Conservation (phyloP, 2,797 vertebrate genomes). For the Sebastiscus albofasciatus region DNA sequence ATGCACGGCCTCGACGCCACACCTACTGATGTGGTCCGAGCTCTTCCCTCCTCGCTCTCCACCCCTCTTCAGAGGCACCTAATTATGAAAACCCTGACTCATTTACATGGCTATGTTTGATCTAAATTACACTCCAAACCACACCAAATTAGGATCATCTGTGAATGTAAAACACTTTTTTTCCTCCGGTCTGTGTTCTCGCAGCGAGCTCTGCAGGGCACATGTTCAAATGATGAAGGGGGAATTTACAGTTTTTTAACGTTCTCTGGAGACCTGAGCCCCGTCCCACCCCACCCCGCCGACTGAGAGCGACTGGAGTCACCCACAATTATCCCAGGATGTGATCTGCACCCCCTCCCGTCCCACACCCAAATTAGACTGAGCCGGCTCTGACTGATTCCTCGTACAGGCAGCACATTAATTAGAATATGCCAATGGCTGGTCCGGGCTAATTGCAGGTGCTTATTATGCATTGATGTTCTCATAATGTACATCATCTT, state of each 20-base stretch:
- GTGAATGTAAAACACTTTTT: conserved; percentile 93
- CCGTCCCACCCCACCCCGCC: conserved; percentile 69
- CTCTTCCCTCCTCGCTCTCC: conserved; percentile 78
- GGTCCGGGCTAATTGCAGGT: conserved; percentile 71
- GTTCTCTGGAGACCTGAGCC: conserved; percentile 86
- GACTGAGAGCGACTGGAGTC: conserved; percentile 84
- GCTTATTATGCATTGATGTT: conserved; percentile 79
- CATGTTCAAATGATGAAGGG: conserved; percentile 94
- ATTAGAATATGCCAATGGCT: conserved; percentile 77
- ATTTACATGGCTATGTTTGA: conserved; percentile 99
- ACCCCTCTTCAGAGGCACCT: conserved; percentile 89
- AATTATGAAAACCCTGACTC: conserved; percentile 99
- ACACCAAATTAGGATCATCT: conserved; percentile 99
- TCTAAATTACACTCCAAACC: conserved; percentile 99
- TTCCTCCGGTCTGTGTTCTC: conserved; percentile 80
- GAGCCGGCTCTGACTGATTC: conserved; percentile 67
- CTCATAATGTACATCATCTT: conserved; percentile 71
- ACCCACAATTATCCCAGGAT: conserved; percentile 90
- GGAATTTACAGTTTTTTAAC: conserved; percentile 90
- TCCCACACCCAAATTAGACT: conserved; percentile 68
- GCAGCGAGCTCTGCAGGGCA: conserved; percentile 92
- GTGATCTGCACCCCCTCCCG: conserved; percentile 69
- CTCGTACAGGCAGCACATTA: conserved; percentile 70
- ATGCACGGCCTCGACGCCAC: conserved; percentile 77
- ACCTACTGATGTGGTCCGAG: conserved; percentile 95